These are phyloP conservation scores for Germaria angustata DNA, from an alignment of 2,888 invertebrate species.

Conservation along the genomic window DNA sequence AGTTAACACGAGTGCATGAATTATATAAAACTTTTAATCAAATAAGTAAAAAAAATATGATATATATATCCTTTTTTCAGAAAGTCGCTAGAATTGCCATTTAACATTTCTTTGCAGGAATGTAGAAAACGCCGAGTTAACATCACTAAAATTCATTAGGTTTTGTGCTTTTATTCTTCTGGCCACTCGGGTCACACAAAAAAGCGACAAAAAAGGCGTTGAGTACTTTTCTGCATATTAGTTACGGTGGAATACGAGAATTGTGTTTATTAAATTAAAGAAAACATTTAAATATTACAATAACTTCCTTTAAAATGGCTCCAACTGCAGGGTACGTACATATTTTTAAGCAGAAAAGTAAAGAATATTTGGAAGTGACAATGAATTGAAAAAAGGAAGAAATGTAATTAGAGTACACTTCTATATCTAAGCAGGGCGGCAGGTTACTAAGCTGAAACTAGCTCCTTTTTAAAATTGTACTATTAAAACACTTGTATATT, in stretches of 20 bases:
- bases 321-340: conserved; percentile 63
- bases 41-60: too few relatives aligned
- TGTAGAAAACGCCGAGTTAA: neutral
- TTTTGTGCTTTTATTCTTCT: conserved; percentile 42
- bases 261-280: conserved; percentile 26
- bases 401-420: conserved; percentile 38
- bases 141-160: conserved; percentile 12
- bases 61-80: too few relatives aligned
- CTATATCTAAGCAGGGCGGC: conserved; percentile 58
- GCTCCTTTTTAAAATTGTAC: neutral
- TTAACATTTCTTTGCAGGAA: too few relatives aligned
- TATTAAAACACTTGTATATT: neutral
- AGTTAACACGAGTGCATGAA: too few relatives aligned
- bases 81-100: too few relatives aligned
- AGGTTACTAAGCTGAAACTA: conserved; percentile 57
- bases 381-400: conserved; percentile 46
- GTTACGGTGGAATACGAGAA: conserved; percentile 32
- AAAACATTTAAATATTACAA: conserved; percentile 30
- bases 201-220: conserved; percentile 60
- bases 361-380: neutral
- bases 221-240: conserved; percentile 44
- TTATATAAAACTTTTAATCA: too few relatives aligned
- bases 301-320: conserved; percentile 50
- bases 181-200: conserved; percentile 28
- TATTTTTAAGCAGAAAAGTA: neutral